Evolutionary conservation across 2,888 invertebrate species (phyloP).

Genomic region (Drosophila planitibia): DNA sequence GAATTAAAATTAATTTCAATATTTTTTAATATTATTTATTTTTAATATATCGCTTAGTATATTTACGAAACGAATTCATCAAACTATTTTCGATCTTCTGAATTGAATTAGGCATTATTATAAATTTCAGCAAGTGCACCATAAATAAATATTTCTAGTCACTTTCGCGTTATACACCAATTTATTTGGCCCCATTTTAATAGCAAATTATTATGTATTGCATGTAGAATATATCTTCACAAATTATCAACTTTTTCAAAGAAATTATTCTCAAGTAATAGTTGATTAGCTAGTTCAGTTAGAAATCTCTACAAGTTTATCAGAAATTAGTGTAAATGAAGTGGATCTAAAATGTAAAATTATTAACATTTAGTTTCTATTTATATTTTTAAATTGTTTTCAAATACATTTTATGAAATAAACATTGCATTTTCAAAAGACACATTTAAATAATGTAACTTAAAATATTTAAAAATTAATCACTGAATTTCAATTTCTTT

Average conservation of each 20-base stretch:
- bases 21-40: not conserved
- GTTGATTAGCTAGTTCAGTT: not conserved
- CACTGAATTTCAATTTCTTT: not conserved
- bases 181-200: not conserved
- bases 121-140: not conserved
- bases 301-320: not conserved
- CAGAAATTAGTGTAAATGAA: not conserved
- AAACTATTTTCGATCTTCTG: not conserved
- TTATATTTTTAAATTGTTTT: not conserved
- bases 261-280: not conserved
- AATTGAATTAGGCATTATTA: not conserved
- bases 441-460: not conserved
- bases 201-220: not conserved
- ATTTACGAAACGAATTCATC: not conserved
- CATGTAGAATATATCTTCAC: not conserved
- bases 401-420: not conserved
- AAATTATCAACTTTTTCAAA: conserved; percentile 1
- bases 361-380: not conserved
- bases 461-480: not conserved
- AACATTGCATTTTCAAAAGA: not conserved
- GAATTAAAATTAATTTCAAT: not conserved
- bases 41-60: not conserved
- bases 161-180: not conserved
- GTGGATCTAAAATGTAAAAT: not conserved
- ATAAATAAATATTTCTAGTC: not conserved